Conservation (phyloP, 2,113 vertebrate species). For the Chamaetylas fuelleborni region DNA sequence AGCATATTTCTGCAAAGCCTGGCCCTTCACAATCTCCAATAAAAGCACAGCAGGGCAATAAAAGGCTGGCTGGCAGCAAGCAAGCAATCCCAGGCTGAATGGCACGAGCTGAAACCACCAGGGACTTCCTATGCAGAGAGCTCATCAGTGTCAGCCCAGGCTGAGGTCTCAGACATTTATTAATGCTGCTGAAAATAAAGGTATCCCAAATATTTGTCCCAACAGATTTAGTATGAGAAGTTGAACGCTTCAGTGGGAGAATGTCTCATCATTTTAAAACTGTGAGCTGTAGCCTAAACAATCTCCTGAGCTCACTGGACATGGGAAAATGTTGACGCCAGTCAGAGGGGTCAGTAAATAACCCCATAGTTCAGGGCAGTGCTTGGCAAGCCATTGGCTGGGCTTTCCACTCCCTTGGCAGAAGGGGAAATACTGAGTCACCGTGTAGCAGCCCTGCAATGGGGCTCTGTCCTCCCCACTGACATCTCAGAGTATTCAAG, state of each 20-base stretch:
- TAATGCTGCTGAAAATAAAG: background rate
- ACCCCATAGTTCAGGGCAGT: background rate
- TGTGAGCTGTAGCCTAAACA: background rate
- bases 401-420: background rate
- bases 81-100: background rate
- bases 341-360: constrained; percentile 5
- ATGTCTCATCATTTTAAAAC: background rate
- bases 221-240: background rate
- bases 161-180: background rate
- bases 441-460: rapidly evolving
- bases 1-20: background rate
- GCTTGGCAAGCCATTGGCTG: background rate
- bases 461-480: background rate
- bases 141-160: background rate
- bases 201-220: background rate
- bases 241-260: rapidly evolving
- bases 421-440: background rate
- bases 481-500: background rate
- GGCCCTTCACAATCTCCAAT: background rate
- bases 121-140: background rate
- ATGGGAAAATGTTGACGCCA: background rate
- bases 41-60: background rate
- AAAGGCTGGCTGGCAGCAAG: background rate
- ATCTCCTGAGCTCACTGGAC: background rate
- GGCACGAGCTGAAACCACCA: background rate